Conservation (phyloP, 1,140 invertebrate genomes). For the Drosophila suzukii region DNA sequence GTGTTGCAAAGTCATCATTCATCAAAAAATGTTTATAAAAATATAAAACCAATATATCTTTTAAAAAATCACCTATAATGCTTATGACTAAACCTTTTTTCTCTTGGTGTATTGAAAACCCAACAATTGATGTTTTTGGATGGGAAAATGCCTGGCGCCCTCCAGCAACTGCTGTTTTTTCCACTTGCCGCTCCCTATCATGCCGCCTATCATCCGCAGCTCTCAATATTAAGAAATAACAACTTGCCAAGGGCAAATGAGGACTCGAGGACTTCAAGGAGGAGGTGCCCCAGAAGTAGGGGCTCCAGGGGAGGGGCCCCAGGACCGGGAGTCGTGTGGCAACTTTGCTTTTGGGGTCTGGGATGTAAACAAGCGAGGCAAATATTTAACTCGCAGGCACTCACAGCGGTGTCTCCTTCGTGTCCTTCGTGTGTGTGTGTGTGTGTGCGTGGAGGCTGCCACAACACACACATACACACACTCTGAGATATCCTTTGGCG, state of each 20-base stretch:
- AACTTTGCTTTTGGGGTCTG: conserved; percentile 70
- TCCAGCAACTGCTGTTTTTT: neutral
- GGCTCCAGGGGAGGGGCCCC: neutral
- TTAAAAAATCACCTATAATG: no score
- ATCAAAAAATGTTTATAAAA: no score
- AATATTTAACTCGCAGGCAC: conserved; percentile 73
- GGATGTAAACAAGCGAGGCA: conserved; percentile 77
- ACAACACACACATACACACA: conserved; percentile 19
- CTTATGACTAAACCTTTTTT: no score
- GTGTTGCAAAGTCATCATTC: no score
- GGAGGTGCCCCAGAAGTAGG: no score
- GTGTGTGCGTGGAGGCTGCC: conserved; percentile 38
- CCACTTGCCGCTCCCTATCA: neutral
- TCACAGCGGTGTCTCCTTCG: conserved; percentile 34
- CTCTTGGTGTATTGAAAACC: neutral
- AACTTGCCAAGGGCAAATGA: conserved; percentile 57
- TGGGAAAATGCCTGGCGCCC: neutral
- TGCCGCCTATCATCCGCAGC: conserved; percentile 32
- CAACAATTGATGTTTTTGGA: conserved; percentile 13
- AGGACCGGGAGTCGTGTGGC: conserved; percentile 9
- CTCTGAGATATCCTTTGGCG: conserved; percentile 13
- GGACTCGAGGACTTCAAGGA: conserved; percentile 1
- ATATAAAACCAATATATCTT: no score
- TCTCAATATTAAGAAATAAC: conserved; percentile 82
- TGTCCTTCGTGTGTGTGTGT: conserved; percentile 23